Evolutionary conservation across 2,888 invertebrate genomes (phyloP), one percentile per base, ranked within the genome.

Genomic region (Muscina levida): DNA sequence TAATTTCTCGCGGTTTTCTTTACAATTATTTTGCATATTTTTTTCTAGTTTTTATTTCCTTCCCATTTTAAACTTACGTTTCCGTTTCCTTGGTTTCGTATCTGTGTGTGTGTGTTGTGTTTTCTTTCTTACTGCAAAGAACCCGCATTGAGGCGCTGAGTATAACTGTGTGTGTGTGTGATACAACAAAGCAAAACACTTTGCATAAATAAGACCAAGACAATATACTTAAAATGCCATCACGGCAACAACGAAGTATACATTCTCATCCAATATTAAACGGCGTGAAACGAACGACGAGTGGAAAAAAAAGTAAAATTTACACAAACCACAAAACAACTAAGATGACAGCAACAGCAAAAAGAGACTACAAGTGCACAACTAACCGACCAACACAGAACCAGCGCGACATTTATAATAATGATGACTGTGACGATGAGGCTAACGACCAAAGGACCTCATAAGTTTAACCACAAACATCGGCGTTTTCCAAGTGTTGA

Each of bases 201-300:
- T 83, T 84, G 80, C 84, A 83, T 84, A 84, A 84, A 83, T 82
- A 82, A 82, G 82, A 67, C 67, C 77, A 79, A 78, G 83, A 82
- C 74, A 80, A 84, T 79, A 82, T 80, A 82, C 77, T 82, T 77
- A 78, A 82, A 79, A 72, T 67, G 77, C 48, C 57, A 71, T 70
- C 53, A 37, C 44, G 13, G 19, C 44, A 31, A 71, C 19, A 26
- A 51, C 66, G 8, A 51, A 57, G 68, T 39, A n/a, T 19, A 67
- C 37, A 57, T 31, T 8, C n/a, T n/a, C 17, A 46, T 42, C 67
- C 68, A 70, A 57, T 70, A 71, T 65, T 70, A 53, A 76, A 59
- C 66, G 73, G 72, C 73, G 46, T 73, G 70, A 77, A 66, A 46
- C 48, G 51, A 67, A 39, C 46, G 15, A 57, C 31, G 15, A 42